Evolutionary conservation across 1,140 invertebrate genomes (phyloP).

Genomic region (Platyscapa corneri): DNA sequence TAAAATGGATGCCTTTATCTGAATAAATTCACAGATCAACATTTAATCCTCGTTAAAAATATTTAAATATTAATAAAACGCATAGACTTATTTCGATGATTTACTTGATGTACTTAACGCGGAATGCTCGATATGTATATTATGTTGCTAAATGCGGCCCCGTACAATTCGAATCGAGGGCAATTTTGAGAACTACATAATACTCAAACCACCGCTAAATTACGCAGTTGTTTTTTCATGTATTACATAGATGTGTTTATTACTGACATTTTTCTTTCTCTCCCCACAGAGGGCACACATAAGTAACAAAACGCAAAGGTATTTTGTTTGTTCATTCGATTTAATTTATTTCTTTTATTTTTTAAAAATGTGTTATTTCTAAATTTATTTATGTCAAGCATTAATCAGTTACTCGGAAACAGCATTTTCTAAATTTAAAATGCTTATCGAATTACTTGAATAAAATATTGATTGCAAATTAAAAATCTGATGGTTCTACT

Average conservation of each 20-base stretch:
- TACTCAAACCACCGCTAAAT: background rate
- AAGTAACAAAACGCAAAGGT: background rate
- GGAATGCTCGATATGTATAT: background rate
- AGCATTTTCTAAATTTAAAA: background rate
- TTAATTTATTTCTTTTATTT: background rate
- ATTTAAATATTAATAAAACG: too few species aligned
- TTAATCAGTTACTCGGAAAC: background rate
- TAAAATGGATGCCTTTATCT: too few species aligned
- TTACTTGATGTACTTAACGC: background rate
- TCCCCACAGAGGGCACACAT: background rate
- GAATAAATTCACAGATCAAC: too few species aligned
- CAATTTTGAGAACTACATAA: background rate
- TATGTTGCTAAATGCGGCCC: background rate
- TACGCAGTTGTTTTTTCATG: background rate
- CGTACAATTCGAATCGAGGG: background rate
- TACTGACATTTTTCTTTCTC: too few species aligned
- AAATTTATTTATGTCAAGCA: background rate
- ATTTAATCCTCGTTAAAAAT: too few species aligned
- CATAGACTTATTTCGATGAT: too few species aligned
- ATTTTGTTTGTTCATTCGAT: background rate
- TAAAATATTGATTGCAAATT: too few species aligned
- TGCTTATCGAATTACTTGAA: too few species aligned
- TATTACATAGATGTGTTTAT: too few species aligned
- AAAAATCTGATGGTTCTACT: too few species aligned
- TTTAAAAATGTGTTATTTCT: too few species aligned